Evolutionary conservation across 2,797 vertebrate genomes (phyloP), one percentile per base, ranked within the genome.

Genomic region (Cuniculus paca): DNA sequence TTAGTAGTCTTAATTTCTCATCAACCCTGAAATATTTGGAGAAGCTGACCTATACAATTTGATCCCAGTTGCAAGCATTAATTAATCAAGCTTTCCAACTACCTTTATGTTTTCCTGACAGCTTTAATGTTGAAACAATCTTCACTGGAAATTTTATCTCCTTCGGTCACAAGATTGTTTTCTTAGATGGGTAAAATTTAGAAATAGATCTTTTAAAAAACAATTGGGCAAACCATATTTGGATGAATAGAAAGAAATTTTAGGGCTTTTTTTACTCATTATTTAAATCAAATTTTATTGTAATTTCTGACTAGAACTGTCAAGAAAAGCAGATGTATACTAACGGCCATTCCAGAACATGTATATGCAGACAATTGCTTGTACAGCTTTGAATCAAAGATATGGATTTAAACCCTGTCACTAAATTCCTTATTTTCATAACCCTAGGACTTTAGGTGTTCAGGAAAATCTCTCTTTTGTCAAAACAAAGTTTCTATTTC

Each of bases 1-100:
- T 97, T 94, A 97, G 54, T 88, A 48, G 58, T 91, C 91, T 42
- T 97, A 95, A 97, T 92, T 93, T 96, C 77, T 97, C 56, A 91
- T 94, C 89, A 95, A 89, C 56, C 11, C 61, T 84, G 63, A 96
- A 97, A 54, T 96, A 93, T 95, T 96, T 97, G 50, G 50, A 96
- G 81, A 91, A 96, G 89, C 63, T 96, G 90, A 96, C 93, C 91
- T 96, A 90, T 84, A 42, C 80, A 26, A 82, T 85, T 95, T 92
- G 68, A 96, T 95, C 92, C 92, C 84, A 84, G 70, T 70, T 93
- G 80, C 60, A 97, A 91, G 31, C 80, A 83, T 85, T 94, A 94
- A 97, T 97, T 97, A 97, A 97, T 88, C 45, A 93, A 92, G 65
- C 34, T 95, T 28, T 36, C 85, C 83, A 16, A 79, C 20, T 95